Evolutionary conservation across 2,888 invertebrate species (phyloP).

Genomic region (Stenodera caucasica): DNA sequence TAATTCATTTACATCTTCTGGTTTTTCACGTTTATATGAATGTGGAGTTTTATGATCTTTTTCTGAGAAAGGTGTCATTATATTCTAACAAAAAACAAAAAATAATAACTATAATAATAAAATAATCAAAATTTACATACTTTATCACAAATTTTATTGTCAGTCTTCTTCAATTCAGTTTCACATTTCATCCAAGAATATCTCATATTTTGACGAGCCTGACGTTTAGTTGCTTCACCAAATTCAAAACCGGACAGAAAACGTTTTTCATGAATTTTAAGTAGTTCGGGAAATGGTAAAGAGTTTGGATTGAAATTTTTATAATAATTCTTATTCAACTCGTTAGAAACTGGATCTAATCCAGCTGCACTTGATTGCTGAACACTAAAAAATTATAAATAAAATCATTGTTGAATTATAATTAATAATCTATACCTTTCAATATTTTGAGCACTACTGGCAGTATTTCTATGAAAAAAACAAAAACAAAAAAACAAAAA

Average conservation of each 20-base stretch:
- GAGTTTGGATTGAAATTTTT: conserved; percentile 16
- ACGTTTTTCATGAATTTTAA: conserved; percentile 45
- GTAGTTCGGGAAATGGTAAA: conserved; percentile 34
- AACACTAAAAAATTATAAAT: neutral
- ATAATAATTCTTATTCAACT: neutral
- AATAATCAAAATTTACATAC: neutral
- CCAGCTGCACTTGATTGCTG: neutral
- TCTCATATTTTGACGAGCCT: conserved; percentile 33
- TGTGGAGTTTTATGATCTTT: conserved; percentile 50
- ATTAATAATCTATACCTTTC: neutral
- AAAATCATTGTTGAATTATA: neutral
- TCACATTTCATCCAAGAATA: neutral
- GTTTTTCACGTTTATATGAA: conserved; percentile 40
- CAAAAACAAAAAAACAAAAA: too few species aligned
- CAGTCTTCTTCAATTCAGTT: neutral
- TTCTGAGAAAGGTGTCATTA: conserved; percentile 33
- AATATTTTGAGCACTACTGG: neutral
- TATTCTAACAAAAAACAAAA: neutral
- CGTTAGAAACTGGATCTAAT: neutral
- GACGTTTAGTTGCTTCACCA: conserved; percentile 38
- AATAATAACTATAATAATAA: neutral
- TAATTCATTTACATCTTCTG: conserved; percentile 39
- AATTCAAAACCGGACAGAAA: conserved; percentile 49
- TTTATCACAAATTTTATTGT: neutral
- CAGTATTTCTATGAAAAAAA: too few species aligned